phyloP scores from a whole-genome alignment of 1,140 invertebrate species.

The Drosophila lacertosa region DNA sequence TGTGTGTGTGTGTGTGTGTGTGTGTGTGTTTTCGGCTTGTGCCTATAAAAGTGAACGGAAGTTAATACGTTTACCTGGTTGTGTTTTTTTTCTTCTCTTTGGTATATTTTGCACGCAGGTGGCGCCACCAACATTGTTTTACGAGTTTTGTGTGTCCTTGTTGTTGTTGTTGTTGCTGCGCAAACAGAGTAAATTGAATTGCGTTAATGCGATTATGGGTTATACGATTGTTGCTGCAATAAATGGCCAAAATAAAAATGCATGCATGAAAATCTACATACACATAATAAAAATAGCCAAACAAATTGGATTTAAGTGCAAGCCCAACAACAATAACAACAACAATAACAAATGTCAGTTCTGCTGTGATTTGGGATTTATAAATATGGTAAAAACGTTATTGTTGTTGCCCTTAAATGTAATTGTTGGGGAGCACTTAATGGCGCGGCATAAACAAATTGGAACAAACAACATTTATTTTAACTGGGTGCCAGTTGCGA shows the following conservation, averaged over 20 bases:
- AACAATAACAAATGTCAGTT: constrained; percentile 7
- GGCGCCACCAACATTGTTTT: constrained; percentile 54
- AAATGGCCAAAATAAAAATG: constrained; percentile 67
- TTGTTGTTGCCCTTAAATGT: constrained; percentile 39
- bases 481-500: constrained; percentile 37
- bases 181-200: constrained; percentile 71
- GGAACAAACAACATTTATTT: constrained; percentile 1
- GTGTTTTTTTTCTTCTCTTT: constrained; percentile 29
- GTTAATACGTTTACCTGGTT: constrained; percentile 75
- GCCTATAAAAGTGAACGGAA: constrained; percentile 79
- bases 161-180: constrained; percentile 35
- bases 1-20: constrained; percentile 19
- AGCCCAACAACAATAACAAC: constrained; percentile 19
- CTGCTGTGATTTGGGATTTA: constrained; percentile 27
- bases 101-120: constrained; percentile 49
- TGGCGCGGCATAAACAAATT: constrained; percentile 23
- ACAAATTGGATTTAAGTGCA: constrained; percentile 75
- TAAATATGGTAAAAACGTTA: constrained; percentile 38
- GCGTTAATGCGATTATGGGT: constrained; percentile 79
- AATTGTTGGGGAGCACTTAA: constrained; percentile 34
- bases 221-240: constrained; percentile 59
- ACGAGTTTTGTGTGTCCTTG: constrained; percentile 29
- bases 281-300: constrained; percentile 63
- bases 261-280: constrained; percentile 66
- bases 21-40: constrained; percentile 31